Base-by-base conservation (phyloP, 1,140 invertebrate species). In the Delia radicum region DNA sequence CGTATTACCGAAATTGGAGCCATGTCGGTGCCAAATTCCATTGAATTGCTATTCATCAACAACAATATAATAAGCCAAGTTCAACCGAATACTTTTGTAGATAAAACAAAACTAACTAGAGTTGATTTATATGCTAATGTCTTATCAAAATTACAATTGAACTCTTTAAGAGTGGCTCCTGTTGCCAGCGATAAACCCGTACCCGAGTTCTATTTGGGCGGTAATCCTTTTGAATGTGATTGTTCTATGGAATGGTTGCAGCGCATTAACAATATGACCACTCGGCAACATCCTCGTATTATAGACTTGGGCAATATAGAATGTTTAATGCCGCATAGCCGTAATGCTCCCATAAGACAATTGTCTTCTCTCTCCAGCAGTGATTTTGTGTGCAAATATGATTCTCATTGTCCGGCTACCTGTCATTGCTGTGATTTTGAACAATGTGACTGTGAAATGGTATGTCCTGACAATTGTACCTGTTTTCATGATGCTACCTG, bases 391-490 rank as follows among this genome's bases (percentile, higher is more conserved):
- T 96, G 94, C 87, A 91, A 91, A 73, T 95, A 95, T 86, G 92
- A 93, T 72, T 90, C 89, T 2, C 93, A 95, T 82, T 96, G 94
- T 83, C 94, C 94, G 76, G 90, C 93, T 3, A 89, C 94, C 5
- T 95, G 94, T 81, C 92, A 94, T 80, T 96, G 94, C 86, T 95
- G 94, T 83, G 94, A 95, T 80, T 95, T 94, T 86, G 94, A 93
- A 83, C 93, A 93, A 48, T 96, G 94, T 86, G 93, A 94, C 83
- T 95, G 94, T 81, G 93, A 94, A 87, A 93, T 94, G 90, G 93
- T 92, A 13, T 96, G 94, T 81, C 94, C 94, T 8, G 87, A 88
- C n/a, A 94, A 94, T 80, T 96, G 94, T 87, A 93, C 92, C 61
- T 96, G 94, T 84, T 95, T 94, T 87, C 93, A 95, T 85, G 94